phyloP scores from a whole-genome alignment of 2,888 invertebrate genomes.

The Leptopilina myrica region DNA sequence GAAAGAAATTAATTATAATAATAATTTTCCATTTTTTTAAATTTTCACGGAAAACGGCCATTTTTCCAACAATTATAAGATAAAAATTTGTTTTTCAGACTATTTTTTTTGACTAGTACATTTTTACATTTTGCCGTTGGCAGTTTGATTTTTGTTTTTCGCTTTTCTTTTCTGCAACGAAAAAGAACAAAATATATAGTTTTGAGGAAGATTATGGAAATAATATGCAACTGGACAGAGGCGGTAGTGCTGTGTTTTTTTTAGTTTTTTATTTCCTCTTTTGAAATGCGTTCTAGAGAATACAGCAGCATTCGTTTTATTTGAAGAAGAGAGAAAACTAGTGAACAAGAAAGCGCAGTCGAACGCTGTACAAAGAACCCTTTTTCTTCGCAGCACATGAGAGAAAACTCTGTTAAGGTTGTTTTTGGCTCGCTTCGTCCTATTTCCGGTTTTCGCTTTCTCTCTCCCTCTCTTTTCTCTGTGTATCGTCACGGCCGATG shows the following conservation, averaged over 20 bases:
- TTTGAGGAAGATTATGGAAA: constrained; percentile 19
- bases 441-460: constrained; percentile 7
- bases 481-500: constrained; percentile 22
- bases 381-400: not conserved
- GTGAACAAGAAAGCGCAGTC: constrained; percentile 35
- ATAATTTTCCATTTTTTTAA: too few relatives aligned
- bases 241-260: too few relatives aligned
- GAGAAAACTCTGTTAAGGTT: constrained; percentile 32
- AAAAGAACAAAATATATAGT: not conserved
- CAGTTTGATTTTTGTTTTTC: too few relatives aligned
- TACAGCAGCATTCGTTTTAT: not conserved
- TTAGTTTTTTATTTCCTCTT: not conserved
- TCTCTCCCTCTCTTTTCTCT: not conserved
- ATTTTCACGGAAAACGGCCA: too few relatives aligned
- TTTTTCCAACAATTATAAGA: too few relatives aligned
- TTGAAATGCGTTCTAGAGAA: constrained; percentile 12
- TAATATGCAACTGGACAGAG: constrained; percentile 24
- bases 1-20: too few relatives aligned
- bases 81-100: too few relatives aligned
- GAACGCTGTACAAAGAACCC: constrained; percentile 27
- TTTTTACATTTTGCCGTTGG: too few relatives aligned
- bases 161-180: not conserved
- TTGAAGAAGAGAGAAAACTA: constrained; percentile 21
- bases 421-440: constrained; percentile 33
- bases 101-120: too few relatives aligned